Conservation (phyloP, 2,113 vertebrate genomes). For the Romanogobio albipinnatus region DNA sequence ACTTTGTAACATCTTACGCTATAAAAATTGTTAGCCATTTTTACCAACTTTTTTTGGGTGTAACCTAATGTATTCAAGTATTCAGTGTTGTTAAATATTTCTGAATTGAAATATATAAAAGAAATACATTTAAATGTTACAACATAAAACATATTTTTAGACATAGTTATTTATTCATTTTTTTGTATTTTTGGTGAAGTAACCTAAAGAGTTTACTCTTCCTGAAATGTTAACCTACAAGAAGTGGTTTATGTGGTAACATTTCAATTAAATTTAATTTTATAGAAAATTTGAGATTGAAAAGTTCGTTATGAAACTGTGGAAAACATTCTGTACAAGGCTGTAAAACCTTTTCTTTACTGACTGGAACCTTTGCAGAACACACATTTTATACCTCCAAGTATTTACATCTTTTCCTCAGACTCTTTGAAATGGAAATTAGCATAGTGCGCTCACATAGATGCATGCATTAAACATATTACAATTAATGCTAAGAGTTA, state of each 20-base stretch:
- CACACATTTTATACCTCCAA: neutral
- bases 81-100: neutral
- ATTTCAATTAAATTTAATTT: neutral
- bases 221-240: no score
- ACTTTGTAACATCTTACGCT: neutral
- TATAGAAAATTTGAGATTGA: neutral
- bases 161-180: no score
- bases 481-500: neutral
- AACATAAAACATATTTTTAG: neutral
- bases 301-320: neutral
- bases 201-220: no score
- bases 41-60: neutral
- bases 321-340: neutral
- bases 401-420: neutral
- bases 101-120: neutral
- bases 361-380: neutral
- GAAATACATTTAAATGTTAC: neutral
- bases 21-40: neutral
- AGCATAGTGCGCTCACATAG: neutral
- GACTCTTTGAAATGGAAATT: neutral
- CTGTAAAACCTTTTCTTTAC: neutral
- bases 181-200: no score
- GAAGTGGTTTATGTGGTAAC: neutral
- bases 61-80: neutral
- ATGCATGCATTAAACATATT: neutral